Evolutionary conservation across 2,113 vertebrate genomes (phyloP), one percentile per base, ranked within the genome.

Genomic region (Anguilla japonica): DNA sequence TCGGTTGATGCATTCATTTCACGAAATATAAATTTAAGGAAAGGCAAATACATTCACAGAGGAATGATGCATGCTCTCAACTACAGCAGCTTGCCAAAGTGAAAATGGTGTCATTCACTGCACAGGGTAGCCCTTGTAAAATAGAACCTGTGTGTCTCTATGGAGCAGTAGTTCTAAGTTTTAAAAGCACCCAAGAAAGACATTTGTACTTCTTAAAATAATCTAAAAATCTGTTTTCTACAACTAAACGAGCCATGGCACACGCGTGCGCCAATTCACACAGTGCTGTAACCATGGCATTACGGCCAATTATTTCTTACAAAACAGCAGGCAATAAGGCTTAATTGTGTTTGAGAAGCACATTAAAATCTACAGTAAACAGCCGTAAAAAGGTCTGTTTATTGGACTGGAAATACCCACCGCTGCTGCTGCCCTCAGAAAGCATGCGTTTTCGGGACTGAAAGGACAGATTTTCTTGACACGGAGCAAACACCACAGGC

Each of bases 351-450:
- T 75, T 34, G 71, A 7, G 26, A 2, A 75, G 71, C 71, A 75
- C 71, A 34, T 75, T n/a, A 75, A n/a, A 34, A 75, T 29, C n/a
- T 13, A 34, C n/a, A 26, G 71, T 75, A 75, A 75, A 75, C 71
- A 34, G 34, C 71, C n/a, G 13, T 29, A 29, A 34, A 11, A 22
- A 29, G 71, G n/a, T 34, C 71, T 75, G 9, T 75, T 75, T 75
- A 75, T 34, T 75, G 71, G 71, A 75, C 71, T 75, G 71, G 71
- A 75, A 75, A 75, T 75, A 34, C n/a, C 71, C 71, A n/a, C n/a
- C 63, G 6, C 26, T n/a, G 63, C 9, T 22, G 2, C n/a, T 34
- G 71, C 71, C 71, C 67, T 75, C 67, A 34, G 9, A 75, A 75
- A 75, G 71, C 29, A 14, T 75, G 4, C 9, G 26, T 9, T 75